Conservation (phyloP, 2,797 vertebrate species). For the Bradypodion pumilum region DNA sequence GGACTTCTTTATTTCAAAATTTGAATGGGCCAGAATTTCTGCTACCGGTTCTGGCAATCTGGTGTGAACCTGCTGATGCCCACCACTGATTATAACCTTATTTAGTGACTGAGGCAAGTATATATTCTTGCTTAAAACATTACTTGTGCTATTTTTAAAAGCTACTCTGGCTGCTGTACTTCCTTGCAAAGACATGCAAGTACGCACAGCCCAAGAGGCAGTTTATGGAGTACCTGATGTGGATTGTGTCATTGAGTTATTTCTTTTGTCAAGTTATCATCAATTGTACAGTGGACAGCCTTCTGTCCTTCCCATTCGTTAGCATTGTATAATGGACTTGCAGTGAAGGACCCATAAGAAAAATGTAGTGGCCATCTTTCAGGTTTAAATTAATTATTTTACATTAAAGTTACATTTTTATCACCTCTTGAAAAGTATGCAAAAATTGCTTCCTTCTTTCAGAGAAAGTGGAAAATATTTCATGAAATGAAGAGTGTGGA, state of each 20-base stretch:
- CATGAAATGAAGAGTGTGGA: not conserved
- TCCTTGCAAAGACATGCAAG: not conserved
- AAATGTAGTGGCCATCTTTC: too few species aligned
- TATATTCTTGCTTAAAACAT: not conserved
- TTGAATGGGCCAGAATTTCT: too few species aligned
- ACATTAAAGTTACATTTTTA: not conserved
- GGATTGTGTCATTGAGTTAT: too few species aligned
- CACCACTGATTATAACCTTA: not conserved
- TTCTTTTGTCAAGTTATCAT: not conserved
- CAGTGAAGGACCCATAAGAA: too few species aligned
- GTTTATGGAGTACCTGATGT: not conserved
- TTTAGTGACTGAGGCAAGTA: not conserved
- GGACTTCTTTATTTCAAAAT: too few species aligned
- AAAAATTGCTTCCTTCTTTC: not conserved
- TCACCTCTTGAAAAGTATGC: not conserved
- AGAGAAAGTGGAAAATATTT: not conserved
- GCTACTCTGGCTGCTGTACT: not conserved
- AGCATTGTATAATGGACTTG: not conserved
- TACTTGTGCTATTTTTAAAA: not conserved
- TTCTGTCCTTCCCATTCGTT: not conserved
- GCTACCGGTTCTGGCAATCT: too few species aligned
- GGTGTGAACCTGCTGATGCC: too few species aligned
- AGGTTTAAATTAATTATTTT: too few species aligned
- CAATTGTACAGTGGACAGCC: not conserved
- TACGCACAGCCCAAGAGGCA: not conserved